These are phyloP conservation scores for Epizoanthus fatuus DNA, from an alignment of 92 coral and sea anemone species.

Conservation along the genomic window DNA sequence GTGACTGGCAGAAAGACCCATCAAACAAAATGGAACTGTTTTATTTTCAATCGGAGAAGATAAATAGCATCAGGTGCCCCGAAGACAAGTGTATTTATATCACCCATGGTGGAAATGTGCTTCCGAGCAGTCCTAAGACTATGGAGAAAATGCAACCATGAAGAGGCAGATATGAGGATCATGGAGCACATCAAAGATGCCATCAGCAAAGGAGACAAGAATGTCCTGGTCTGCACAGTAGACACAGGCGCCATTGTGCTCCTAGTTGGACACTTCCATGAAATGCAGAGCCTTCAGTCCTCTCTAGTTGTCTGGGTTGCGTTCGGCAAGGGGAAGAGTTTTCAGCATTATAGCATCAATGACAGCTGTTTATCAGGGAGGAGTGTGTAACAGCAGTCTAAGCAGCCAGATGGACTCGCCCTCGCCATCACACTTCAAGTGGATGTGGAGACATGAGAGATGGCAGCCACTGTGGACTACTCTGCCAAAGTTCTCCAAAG, in stretches of 20 bases:
- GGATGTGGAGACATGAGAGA: not conserved
- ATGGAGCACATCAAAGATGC: slow-evolving; percentile 10
- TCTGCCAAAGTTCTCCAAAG: no score
- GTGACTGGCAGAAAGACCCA: slow-evolving; percentile 48
- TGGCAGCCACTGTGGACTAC: no score
- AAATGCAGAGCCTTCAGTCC: not conserved
- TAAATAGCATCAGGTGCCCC: not conserved
- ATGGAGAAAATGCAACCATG: no score
- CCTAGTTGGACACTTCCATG: slow-evolving; percentile 4
- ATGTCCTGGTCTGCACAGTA: not conserved
- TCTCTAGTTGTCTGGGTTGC: not conserved
- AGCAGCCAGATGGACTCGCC: not conserved
- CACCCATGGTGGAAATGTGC: no score
- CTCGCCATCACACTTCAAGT: not conserved
- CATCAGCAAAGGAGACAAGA: slow-evolving; percentile 1
- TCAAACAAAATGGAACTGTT: slow-evolving; percentile 63
- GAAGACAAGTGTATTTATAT: not conserved
- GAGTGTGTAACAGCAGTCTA: not conserved
- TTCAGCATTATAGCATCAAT: not conserved
- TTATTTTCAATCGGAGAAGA: slow-evolving; percentile 25
- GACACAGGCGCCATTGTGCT: slow-evolving; percentile 13
- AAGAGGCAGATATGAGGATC: not conserved
- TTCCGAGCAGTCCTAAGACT: no score
- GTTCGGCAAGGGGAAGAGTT: not conserved
- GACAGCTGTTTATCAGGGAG: not conserved